Percentiles rank a stretch among this genome's conserved stretches.
phyloP scores from a whole-genome alignment of 2,888 invertebrate genomes.

The Molorchus minor region DNA sequence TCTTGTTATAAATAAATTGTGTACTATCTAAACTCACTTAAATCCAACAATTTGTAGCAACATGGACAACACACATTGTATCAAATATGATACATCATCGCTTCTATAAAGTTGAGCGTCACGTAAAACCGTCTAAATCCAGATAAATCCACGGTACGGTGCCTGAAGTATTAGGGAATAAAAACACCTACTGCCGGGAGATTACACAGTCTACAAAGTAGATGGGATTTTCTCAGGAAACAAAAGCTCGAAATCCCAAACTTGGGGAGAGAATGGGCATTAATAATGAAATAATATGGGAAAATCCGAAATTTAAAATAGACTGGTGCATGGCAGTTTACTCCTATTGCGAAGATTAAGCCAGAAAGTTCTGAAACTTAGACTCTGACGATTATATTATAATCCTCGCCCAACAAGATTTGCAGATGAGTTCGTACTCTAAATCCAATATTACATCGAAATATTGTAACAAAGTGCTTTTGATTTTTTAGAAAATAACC shows the following conservation, averaged over 20 bases:
- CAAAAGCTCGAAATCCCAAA: constrained; percentile 13
- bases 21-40: constrained; percentile 1
- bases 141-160: constrained; percentile 19
- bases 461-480: no score
- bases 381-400: no score
- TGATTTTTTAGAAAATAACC: no score
- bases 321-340: not conserved
- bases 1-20: no score
- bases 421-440: no score
- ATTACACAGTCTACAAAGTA: constrained; percentile 11
- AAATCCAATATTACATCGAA: no score
- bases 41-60: constrained; percentile 2
- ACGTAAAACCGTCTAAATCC: constrained; percentile 20
- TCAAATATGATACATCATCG: not conserved
- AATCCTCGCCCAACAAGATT: no score
- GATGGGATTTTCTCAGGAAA: constrained; percentile 16
- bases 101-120: not conserved
- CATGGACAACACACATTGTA: not conserved
- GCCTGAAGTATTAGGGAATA: constrained; percentile 19
- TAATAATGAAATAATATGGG: constrained; percentile 20
- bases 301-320: constrained; percentile 6
- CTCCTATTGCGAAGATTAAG: not conserved
- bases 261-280: constrained; percentile 10
- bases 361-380: no score
- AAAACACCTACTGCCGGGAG: constrained; percentile 17